phyloP scores from a whole-genome alignment of 2,797 vertebrate species.

The Catharus ustulatus region DNA sequence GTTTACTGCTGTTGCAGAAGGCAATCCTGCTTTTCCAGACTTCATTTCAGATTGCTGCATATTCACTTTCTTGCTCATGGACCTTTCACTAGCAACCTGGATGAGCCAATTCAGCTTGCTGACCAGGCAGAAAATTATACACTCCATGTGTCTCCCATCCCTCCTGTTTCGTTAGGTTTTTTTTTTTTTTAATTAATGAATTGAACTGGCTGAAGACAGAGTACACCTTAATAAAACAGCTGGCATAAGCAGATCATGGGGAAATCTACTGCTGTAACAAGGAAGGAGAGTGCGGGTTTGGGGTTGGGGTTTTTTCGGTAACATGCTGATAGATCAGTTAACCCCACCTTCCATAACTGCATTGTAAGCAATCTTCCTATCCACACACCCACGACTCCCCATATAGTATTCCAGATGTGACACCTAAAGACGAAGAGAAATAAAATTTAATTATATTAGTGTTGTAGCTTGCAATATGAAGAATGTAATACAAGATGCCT shows the following conservation, averaged over 20 bases:
- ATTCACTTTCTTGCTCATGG: not conserved
- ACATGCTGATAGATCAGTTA: not conserved
- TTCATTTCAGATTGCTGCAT: not conserved
- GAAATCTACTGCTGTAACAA: not conserved
- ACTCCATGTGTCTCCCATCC: accelerated
- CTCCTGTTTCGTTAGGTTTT: too few relatives aligned
- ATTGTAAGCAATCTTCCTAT: not conserved
- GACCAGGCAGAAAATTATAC: not conserved
- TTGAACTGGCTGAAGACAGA: not conserved
- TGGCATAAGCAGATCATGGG: not conserved
- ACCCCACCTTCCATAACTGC: not conserved
- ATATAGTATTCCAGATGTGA: not conserved
- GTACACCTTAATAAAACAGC: not conserved
- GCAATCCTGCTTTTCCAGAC: not conserved
- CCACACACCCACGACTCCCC: not conserved
- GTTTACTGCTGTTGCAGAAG: not conserved
- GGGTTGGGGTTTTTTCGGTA: not conserved
- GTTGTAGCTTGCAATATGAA: not conserved
- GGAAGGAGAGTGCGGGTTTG: not conserved
- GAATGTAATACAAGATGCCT: not conserved
- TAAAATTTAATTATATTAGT: not conserved
- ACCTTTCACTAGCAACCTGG: not conserved
- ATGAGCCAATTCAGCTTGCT: not conserved
- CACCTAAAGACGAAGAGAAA: not conserved
- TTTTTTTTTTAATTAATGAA: not conserved